Conservation (phyloP, 2,888 invertebrate genomes). For the Hemithea aestivaria region DNA sequence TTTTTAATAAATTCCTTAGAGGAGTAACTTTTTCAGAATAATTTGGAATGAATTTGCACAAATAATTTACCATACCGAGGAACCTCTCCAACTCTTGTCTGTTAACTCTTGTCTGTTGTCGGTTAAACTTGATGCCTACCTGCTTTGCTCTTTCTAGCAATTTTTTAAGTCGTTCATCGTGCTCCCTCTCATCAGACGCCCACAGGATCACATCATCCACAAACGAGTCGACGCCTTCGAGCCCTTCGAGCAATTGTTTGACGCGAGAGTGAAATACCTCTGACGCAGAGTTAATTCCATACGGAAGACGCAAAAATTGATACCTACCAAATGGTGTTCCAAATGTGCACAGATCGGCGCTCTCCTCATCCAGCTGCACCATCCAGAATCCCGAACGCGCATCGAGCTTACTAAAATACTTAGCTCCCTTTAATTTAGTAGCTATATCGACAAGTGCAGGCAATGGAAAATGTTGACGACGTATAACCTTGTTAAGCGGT, state of each 20-base stretch:
- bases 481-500: no score
- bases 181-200: background rate
- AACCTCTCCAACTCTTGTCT: constrained; percentile 24
- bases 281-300: background rate
- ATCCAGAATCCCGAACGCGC: no score
- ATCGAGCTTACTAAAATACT: no score
- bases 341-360: constrained; percentile 10
- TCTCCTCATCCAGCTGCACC: constrained; percentile 12
- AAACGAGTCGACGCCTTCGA: constrained; percentile 17
- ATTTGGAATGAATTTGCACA: constrained; percentile 29
- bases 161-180: no score
- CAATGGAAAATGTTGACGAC: no score
- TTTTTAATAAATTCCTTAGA: constrained; percentile 19
- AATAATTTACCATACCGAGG: constrained; percentile 26
- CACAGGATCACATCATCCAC: constrained; percentile 1
- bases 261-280: constrained; percentile 16
- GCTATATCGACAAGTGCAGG: no score
- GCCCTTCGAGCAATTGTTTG: constrained; percentile 13
- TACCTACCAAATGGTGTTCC: constrained; percentile 1
- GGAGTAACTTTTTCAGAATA: constrained; percentile 19
- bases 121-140: constrained; percentile 20
- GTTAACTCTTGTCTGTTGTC: constrained; percentile 16
- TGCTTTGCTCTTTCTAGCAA: constrained; percentile 10
- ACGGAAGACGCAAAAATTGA: background rate
- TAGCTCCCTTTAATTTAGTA: no score